Base-by-base conservation (phyloP, 2,797 vertebrate species). In the Corythornis leucogaster region DNA sequence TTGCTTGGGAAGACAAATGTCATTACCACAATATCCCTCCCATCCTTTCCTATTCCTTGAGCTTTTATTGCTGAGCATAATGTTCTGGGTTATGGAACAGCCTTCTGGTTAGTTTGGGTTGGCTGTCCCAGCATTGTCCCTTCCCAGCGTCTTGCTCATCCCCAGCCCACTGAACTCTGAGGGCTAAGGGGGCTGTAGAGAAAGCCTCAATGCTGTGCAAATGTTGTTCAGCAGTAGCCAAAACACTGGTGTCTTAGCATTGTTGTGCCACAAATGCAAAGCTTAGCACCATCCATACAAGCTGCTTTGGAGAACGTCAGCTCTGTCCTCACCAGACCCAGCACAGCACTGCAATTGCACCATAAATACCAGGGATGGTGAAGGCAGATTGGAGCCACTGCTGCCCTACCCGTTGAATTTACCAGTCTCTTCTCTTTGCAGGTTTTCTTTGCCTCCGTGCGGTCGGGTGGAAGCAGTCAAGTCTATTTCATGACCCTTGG, bases 401-500 rank as follows among this genome's bases (percentile, higher is more conserved):
- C 77, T 86, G 50, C 73, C n/a, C 54, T n/a, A 1, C 48, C 30
- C 40, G 22, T 28, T 87, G 64, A 67, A 68, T 75, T 80, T 43
- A 64, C 35, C 30, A 1, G 0, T 55, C 24, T 79, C 42, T 92
- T 64, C 57, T 24, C 55, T 85, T 77, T 6, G 7, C 96, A 99
- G 98, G 98, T 99, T 74, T 99, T 99, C 97, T 99, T 99, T 84
- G 98, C 98, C 54, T 99, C 98, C 0, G 98, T 99, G 58, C 98
- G 98, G 43, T 99, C 98, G 4, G 98, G 98, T 71, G 98, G 98
- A 94, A 98, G 98, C 92, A 98, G 98, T 93, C 98, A 99, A 98
- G 98, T 99, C 63, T 99, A 99, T 97, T 99, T 99, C 97, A 99
- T 99, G 98, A 99, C 98, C 57, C 97, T 99, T 89, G 98, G 98